Evolutionary conservation across 1,140 invertebrate genomes (phyloP).

Genomic region (Pseudomyrmex flavicornis): DNA sequence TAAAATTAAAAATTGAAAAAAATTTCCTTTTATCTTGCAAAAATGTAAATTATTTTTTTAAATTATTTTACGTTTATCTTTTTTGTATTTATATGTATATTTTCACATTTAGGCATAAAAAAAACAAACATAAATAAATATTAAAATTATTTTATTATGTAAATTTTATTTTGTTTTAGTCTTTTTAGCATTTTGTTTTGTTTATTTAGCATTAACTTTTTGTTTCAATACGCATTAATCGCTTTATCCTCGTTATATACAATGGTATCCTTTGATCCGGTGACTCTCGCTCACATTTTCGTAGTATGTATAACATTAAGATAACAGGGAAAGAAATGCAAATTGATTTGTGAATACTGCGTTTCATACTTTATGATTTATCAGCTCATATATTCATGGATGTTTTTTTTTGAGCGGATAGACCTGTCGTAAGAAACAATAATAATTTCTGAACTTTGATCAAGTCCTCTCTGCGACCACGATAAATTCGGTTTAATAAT

Average conservation of each 20-base stretch:
- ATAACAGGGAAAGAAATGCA: conserved; percentile 45
- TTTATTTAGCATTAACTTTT: background rate
- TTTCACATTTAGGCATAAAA: too few relatives aligned
- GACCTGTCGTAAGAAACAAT: conserved; percentile 15
- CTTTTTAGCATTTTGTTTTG: background rate
- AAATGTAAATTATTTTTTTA: too few relatives aligned
- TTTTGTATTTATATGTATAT: too few relatives aligned
- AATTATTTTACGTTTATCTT: too few relatives aligned
- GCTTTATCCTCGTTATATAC: conserved; percentile 38
- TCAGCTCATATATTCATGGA: conserved; percentile 7
- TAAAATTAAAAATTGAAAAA: too few relatives aligned
- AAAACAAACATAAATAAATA: too few relatives aligned
- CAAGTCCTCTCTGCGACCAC: background rate
- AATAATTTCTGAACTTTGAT: conserved; percentile 19
- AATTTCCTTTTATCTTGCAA: too few relatives aligned
- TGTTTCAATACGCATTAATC: conserved; percentile 25
- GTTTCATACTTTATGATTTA: conserved; percentile 37
- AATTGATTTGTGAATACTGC: conserved; percentile 55
- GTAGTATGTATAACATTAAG: conserved; percentile 50
- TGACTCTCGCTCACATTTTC: conserved; percentile 37
- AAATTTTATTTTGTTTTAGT: too few relatives aligned
- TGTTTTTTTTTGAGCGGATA: conserved; percentile 17
- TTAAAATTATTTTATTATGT: too few relatives aligned
- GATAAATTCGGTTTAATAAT: background rate
- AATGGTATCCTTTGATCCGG: conserved; percentile 28